These are phyloP conservation scores for Platygyra sinensis DNA, from an alignment of 64 coral and sea anemone species.

Conservation along the genomic window DNA sequence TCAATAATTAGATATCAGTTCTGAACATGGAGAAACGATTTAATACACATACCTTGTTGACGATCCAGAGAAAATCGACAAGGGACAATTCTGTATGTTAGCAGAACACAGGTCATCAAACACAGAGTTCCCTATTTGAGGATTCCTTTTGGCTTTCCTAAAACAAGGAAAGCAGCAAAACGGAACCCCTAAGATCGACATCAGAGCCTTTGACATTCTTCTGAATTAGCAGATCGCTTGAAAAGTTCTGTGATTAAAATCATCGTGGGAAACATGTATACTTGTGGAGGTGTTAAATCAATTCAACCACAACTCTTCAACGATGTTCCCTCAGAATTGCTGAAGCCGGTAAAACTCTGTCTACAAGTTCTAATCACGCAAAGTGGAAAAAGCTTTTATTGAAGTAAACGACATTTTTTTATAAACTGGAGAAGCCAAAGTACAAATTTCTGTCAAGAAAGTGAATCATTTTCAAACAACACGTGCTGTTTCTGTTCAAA, in stretches of 20 bases:
- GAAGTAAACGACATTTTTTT: too few species aligned
- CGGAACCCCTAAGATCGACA: constrained; percentile 8
- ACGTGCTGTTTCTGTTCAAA: too few species aligned
- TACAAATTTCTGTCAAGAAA: too few species aligned
- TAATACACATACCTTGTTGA: not conserved
- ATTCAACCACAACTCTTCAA: not conserved
- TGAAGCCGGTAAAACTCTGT: not conserved
- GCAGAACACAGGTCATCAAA: not conserved
- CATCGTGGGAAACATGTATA: too few species aligned
- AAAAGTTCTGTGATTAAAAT: not conserved
- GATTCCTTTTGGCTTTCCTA: not conserved
- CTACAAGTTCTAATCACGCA: not conserved
- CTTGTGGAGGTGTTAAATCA: not conserved
- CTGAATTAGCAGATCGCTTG: not conserved
- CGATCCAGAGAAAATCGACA: not conserved
- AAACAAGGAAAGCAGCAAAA: constrained; percentile 39
- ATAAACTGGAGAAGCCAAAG: too few species aligned
- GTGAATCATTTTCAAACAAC: too few species aligned
- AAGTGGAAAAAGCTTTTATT: not conserved
- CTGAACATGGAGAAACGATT: too few species aligned
- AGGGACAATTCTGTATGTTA: not conserved
- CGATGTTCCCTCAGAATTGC: not conserved
- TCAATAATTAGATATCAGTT: too few species aligned
- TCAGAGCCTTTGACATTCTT: not conserved
- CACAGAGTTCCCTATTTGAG: not conserved